phyloP scores from a whole-genome alignment of 2,113 vertebrate genomes.

The Bambusicola thoracicus region DNA sequence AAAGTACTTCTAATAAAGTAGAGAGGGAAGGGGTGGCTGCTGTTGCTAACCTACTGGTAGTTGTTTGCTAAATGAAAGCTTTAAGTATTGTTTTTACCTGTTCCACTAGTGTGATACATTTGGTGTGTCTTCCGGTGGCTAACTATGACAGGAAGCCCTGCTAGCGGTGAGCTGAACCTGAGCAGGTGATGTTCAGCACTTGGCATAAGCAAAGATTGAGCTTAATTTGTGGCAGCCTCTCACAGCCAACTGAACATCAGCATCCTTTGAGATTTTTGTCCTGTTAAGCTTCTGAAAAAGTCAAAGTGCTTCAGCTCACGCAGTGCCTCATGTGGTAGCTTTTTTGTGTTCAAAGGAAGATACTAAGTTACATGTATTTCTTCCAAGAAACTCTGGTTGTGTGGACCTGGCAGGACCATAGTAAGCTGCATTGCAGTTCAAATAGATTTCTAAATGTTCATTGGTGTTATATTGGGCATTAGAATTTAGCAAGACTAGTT shows the following conservation, averaged over 20 bases:
- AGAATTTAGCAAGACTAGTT: neutral
- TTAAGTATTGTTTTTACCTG: neutral
- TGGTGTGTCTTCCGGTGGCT: neutral
- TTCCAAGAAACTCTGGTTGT: neutral
- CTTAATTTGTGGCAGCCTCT: neutral
- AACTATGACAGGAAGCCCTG: neutral
- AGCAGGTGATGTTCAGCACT: neutral
- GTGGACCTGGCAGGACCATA: neutral
- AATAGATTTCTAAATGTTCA: neutral
- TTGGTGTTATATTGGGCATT: neutral
- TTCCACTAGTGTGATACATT: accelerated
- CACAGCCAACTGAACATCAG: neutral
- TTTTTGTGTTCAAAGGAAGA: neutral
- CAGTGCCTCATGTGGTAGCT: accelerated
- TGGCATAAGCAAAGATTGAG: neutral
- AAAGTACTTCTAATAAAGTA: neutral
- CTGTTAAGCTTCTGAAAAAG: neutral
- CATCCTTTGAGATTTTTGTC: neutral
- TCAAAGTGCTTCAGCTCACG: neutral
- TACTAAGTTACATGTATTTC: accelerated
- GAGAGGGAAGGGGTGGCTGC: neutral
- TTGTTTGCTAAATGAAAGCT: neutral
- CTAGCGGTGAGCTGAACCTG: neutral
- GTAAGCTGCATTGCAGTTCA: neutral
- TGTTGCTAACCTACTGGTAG: neutral